Percentiles rank a stretch among this genome's conserved stretches.
These are phyloP conservation scores for Orchesella cincta DNA, from an alignment of 1,140 invertebrate species.

Conservation along the genomic window DNA sequence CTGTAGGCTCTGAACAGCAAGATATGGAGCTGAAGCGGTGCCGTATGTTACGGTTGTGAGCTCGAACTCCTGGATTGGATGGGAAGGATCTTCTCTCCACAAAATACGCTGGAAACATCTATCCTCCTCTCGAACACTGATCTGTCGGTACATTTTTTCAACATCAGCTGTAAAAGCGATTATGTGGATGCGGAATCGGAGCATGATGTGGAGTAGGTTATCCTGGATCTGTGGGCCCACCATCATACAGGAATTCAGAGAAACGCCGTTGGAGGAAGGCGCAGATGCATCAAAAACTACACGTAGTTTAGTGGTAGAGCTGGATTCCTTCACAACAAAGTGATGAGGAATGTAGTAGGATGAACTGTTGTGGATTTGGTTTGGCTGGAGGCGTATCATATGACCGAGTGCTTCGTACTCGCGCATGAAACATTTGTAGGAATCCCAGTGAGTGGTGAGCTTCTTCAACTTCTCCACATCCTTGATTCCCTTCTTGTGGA, in stretches of 20 bases:
- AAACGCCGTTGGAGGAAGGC: conserved; percentile 39
- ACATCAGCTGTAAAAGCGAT: conserved; percentile 56
- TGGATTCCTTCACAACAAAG: conserved; percentile 49
- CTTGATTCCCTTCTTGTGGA: neutral
- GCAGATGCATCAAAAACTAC: conserved; percentile 51
- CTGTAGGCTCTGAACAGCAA: conserved; percentile 22
- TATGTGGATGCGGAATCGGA: conserved; percentile 55
- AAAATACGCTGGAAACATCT: conserved; percentile 45
- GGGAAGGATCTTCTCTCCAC: conserved; percentile 35
- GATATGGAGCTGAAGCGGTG: conserved; percentile 29
- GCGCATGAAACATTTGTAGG: neutral
- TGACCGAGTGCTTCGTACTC: conserved; percentile 1
- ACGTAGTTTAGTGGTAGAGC: conserved; percentile 47
- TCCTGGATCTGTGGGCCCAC: conserved; percentile 55
- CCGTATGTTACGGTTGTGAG: conserved; percentile 3
- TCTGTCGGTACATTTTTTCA: conserved; percentile 55
- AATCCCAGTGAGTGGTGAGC: conserved; percentile 50
- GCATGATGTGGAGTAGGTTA: conserved; percentile 55
- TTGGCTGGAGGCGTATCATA: conserved; percentile 43
- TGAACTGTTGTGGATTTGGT: conserved; percentile 49
- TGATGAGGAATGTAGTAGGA: conserved; percentile 53
- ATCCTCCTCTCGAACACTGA: conserved; percentile 39
- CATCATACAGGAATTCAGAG: conserved; percentile 50
- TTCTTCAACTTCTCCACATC: conserved; percentile 40
- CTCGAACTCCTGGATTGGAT: neutral